Evolutionary conservation across 2,888 invertebrate genomes (phyloP).

Genomic region (Brenthis daphne): DNA sequence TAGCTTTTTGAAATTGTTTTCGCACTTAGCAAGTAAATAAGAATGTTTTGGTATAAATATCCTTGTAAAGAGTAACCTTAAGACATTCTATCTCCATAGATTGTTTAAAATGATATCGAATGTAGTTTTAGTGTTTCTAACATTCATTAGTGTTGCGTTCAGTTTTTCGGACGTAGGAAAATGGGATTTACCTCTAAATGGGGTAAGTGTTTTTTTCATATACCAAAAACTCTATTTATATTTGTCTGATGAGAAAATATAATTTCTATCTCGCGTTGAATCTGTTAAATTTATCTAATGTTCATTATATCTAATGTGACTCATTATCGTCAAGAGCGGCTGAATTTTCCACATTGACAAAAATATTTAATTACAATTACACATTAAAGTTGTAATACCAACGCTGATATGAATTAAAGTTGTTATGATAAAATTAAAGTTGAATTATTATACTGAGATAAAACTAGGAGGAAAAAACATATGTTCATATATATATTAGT

Average conservation of each 20-base stretch:
- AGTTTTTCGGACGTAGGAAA: slow-evolving; percentile 85
- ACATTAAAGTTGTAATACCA: not conserved
- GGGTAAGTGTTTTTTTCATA: slow-evolving; percentile 60
- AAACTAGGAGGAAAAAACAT: no score
- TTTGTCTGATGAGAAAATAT: not conserved
- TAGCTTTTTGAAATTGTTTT: slow-evolving; percentile 38
- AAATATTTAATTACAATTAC: no score
- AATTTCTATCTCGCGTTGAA: not conserved
- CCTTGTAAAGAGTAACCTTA: slow-evolving; percentile 30
- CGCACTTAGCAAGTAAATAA: slow-evolving; percentile 35
- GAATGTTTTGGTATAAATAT: slow-evolving; percentile 38
- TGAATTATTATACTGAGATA: no score
- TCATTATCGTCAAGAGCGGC: slow-evolving; percentile 6
- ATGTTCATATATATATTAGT: no score
- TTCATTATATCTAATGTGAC: slow-evolving; percentile 5
- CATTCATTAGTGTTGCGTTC: slow-evolving; percentile 57
- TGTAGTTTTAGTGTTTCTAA: slow-evolving; percentile 57
- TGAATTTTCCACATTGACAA: not conserved
- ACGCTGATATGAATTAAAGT: no score
- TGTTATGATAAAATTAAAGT: no score
- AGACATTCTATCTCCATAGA: slow-evolving; percentile 32
- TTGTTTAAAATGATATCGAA: slow-evolving; percentile 58
- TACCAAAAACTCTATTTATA: not conserved
- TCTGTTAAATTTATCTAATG: not conserved
- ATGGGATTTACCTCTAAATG: slow-evolving; percentile 84